phyloP scores from a whole-genome alignment of 1,140 invertebrate species.

The Diplogasteroides magnus region DNA sequence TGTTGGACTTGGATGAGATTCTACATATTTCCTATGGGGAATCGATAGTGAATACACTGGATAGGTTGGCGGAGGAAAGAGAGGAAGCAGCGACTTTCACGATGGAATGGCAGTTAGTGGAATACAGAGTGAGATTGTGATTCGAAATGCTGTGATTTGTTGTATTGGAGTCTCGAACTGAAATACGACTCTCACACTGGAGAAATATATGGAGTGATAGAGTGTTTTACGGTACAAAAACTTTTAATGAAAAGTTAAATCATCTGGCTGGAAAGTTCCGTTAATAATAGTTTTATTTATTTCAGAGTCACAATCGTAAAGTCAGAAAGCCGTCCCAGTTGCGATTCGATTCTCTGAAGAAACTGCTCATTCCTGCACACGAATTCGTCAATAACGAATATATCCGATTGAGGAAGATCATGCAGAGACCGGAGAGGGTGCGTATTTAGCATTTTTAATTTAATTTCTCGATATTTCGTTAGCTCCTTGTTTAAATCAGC shows the following conservation, averaged over 20 bases:
- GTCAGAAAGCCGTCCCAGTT: background rate
- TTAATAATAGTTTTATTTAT: background rate
- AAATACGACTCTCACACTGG: no score
- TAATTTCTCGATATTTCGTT: no score
- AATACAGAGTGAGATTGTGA: no score
- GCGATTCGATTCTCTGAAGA: background rate
- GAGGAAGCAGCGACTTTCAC: background rate
- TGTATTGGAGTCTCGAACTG: no score
- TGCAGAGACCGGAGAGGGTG: background rate
- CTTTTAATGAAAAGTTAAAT: no score
- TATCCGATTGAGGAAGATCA: background rate
- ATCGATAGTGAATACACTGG: background rate
- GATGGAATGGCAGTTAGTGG: background rate
- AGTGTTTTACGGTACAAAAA: no score
- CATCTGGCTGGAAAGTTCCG: background rate
- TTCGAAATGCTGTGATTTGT: no score
- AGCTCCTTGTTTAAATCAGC: no score
- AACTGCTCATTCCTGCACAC: no score
- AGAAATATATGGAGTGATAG: background rate
- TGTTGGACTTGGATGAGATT: constrained; percentile 17
- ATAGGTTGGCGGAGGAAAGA: background rate
- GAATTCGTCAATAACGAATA: no score
- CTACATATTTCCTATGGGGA: no score
- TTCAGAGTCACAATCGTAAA: background rate
- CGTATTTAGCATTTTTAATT: background rate